Percentiles rank a stretch among this genome's conserved stretches.
These are phyloP conservation scores for Dipodomys spectabilis DNA, from an alignment of 2,113 vertebrate genomes.

Conservation along the genomic window DNA sequence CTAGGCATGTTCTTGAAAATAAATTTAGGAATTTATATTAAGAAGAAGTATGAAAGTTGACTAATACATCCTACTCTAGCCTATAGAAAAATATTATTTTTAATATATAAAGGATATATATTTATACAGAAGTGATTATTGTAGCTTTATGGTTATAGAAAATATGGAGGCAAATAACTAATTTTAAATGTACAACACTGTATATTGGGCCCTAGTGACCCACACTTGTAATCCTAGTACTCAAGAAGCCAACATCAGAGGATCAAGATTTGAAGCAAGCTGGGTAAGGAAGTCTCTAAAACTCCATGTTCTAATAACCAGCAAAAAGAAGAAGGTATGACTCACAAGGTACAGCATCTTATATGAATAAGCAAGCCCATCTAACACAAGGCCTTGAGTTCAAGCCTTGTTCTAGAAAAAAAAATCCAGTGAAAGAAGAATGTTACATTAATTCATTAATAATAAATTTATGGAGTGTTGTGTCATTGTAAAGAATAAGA, in stretches of 20 bases:
- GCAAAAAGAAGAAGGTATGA: too few relatives aligned
- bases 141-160: background rate
- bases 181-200: background rate
- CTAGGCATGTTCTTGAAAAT: background rate
- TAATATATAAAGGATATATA: background rate
- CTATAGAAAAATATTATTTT: background rate
- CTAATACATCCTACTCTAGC: background rate
- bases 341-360: too few relatives aligned
- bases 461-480: background rate
- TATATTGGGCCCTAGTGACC: too few relatives aligned
- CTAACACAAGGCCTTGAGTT: too few relatives aligned
- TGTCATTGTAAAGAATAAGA: conserved; percentile 24
- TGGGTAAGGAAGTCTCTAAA: too few relatives aligned
- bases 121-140: background rate
- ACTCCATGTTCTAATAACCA: too few relatives aligned
- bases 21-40: background rate
- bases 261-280: too few relatives aligned
- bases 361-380: too few relatives aligned
- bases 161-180: background rate
- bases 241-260: too few relatives aligned
- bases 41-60: background rate
- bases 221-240: too few relatives aligned
- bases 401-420: too few relatives aligned
- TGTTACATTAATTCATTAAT: background rate
- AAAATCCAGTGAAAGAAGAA: background rate